Evolutionary conservation across 1,140 invertebrate species (phyloP).

Genomic region (Euglossa dilemma): DNA sequence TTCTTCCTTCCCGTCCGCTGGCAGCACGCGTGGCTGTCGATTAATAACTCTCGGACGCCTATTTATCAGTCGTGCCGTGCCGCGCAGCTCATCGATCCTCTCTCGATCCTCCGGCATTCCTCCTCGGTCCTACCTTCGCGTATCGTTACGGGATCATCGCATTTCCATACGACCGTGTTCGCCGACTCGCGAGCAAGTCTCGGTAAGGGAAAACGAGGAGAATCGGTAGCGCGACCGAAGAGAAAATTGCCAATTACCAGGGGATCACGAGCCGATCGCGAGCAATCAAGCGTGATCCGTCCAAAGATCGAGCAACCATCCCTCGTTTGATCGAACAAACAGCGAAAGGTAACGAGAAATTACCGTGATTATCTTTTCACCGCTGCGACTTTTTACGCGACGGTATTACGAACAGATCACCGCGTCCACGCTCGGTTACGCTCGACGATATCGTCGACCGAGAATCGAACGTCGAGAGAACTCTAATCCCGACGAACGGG

Average conservation of each 20-base stretch:
- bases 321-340: neutral
- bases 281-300: neutral
- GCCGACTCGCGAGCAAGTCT: no score
- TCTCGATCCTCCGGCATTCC: slow-evolving; percentile 7
- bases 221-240: neutral
- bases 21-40: slow-evolving; percentile 51
- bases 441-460: neutral
- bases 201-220: neutral
- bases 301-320: neutral
- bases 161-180: no score
- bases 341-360: neutral
- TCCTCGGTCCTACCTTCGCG: neutral
- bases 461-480: no score
- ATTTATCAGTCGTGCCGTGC: slow-evolving; percentile 63
- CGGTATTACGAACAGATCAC: neutral
- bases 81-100: neutral
- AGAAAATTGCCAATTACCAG: slow-evolving; percentile 4
- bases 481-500: no score
- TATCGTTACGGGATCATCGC: no score
- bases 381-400: neutral
- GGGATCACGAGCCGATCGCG: neutral
- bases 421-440: neutral
- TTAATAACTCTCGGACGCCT: slow-evolving; percentile 52
- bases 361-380: neutral
- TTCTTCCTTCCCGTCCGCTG: neutral